phyloP scores from a whole-genome alignment of 1,140 invertebrate genomes.

The Mesaphorura yosii region DNA sequence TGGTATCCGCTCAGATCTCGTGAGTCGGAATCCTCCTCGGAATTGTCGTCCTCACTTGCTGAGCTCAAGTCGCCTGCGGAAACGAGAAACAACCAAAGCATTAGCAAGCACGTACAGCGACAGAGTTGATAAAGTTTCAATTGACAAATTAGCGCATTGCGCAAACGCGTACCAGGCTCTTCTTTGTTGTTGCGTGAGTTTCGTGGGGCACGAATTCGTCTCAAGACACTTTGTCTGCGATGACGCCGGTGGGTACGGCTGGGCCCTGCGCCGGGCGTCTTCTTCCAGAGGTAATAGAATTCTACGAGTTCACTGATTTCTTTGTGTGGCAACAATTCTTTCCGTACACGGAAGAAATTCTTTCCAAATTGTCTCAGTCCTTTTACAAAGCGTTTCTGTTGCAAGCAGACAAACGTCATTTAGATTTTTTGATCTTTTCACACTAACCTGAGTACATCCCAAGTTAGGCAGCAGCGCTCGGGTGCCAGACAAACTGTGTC shows the following conservation, averaged over 20 bases:
- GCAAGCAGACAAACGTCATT: no score
- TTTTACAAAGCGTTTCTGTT: slow-evolving; percentile 88
- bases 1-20: slow-evolving; percentile 47
- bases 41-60: slow-evolving; percentile 85
- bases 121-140: no score
- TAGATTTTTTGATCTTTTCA: no score
- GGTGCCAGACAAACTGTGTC: no score
- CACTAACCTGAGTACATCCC: no score
- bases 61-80: slow-evolving; percentile 60
- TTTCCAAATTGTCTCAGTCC: slow-evolving; percentile 95
- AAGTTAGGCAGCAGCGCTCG: no score
- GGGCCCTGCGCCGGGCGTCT: slow-evolving; percentile 94
- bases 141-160: not conserved
- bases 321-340: slow-evolving; percentile 90
- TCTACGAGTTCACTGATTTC: slow-evolving; percentile 94
- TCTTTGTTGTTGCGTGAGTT: slow-evolving; percentile 41
- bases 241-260: slow-evolving; percentile 76
- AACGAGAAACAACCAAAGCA: not conserved
- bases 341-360: slow-evolving; percentile 95
- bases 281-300: slow-evolving; percentile 99
- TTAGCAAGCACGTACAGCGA: no score
- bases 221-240: slow-evolving; percentile 72
- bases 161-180: slow-evolving; percentile 31
- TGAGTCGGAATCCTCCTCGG: slow-evolving; percentile 86
- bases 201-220: slow-evolving; percentile 72